Base-by-base conservation (phyloP, 2,888 invertebrate genomes). In the Acheta domesticus region DNA sequence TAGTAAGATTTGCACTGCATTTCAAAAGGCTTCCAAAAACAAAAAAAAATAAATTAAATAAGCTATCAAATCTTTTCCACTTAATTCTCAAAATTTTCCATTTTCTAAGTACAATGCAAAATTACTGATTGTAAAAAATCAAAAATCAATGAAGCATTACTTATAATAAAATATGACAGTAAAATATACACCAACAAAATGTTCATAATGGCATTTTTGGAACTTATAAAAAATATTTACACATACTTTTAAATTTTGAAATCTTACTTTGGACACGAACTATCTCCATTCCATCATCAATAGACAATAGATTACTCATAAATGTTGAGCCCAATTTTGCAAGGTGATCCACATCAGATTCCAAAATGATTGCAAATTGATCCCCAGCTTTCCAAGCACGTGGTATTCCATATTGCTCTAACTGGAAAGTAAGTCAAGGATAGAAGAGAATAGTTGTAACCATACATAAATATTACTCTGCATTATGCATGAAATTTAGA, bases 371-470 rank as follows among this genome's bases (percentile, higher is more conserved):
- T 78, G 93, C 93, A 84, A 96, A 90, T 85, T 91, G 91, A 82
- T 93, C 91, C 78, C 92, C 91, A 78, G 92, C 92, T 21, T 84
- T 92, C 95, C 95, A 96, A 49, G 94, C 94, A 80, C 93, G 88
- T 77, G 93, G 91, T 85, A 92, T 90, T 80, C 95, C 95, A 86
- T 93, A 93, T 84, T 93, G 90, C 85, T 95, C 94, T 84, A 95
- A 88, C 94, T 95, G 87, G 74, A 87, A 87, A 62, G 62, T 62
- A 62, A 62, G 5, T 8, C 8, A 36, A 36, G 8, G 36, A 36
- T 8, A 36, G 36, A 1, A 36, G 8, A 8, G 12, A 5, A 36
- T 48, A 75, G 49, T 36, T 36, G 36, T 19, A 62, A 19, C 11
- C 11, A 62, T 19, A 62, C 1, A 62, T 12, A 12, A 1, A 19